Evolutionary conservation across 2,888 invertebrate genomes (phyloP).

Genomic region (Harpalus rubripes): DNA sequence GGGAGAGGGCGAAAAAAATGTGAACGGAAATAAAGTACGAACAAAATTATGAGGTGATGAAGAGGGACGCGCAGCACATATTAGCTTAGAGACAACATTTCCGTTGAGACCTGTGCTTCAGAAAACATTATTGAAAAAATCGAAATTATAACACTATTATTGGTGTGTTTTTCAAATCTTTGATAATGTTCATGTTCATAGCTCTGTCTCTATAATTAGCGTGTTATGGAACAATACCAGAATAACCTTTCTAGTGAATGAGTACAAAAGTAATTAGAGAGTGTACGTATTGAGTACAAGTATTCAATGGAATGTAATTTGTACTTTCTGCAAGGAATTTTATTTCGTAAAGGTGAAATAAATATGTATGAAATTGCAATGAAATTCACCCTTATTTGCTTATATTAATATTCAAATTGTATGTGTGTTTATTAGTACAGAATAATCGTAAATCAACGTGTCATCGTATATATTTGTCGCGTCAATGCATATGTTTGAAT

Average conservation of each 20-base stretch:
- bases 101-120: too few species aligned
- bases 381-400: background rate
- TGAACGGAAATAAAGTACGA: too few species aligned
- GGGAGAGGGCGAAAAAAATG: too few species aligned
- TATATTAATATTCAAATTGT: background rate
- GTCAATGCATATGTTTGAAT: background rate
- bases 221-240: background rate
- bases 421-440: background rate
- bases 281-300: constrained; percentile 30
- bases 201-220: background rate
- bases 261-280: constrained; percentile 21
- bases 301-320: constrained; percentile 20
- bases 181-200: too few species aligned
- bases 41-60: too few species aligned
- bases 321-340: constrained; percentile 16
- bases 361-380: background rate
- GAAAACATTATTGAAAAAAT: too few species aligned
- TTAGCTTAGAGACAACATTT: too few species aligned
- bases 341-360: constrained; percentile 12
- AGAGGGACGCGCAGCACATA: too few species aligned
- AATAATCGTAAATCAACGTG: background rate
- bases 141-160: too few species aligned
- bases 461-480: background rate
- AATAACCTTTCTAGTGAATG: background rate
- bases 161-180: too few species aligned